A percentile compares a stretch with the other conserved stretches of the same genome.
phyloP scores from a whole-genome alignment of 2,888 invertebrate species.

The Sarcophaga variegata region DNA sequence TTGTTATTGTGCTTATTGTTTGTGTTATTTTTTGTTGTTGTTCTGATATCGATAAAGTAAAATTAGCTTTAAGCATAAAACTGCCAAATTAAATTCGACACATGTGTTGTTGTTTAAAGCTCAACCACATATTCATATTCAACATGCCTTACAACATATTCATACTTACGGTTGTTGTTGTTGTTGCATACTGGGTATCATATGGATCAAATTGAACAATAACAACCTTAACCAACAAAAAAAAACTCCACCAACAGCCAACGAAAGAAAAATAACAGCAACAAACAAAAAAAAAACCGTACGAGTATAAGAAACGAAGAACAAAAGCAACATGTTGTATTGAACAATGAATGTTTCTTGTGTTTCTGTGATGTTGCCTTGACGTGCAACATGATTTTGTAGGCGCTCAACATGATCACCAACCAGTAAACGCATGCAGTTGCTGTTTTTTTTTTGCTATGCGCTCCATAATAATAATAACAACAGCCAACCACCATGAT shows the following conservation, averaged over 20 bases:
- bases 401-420: slow-evolving; percentile 81
- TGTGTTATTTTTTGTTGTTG: not conserved
- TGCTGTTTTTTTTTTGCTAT: slow-evolving; percentile 9
- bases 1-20: slow-evolving; percentile 18
- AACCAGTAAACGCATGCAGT: slow-evolving; percentile 69
- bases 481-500: not conserved
- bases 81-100: slow-evolving; percentile 70
- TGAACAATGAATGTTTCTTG: slow-evolving; percentile 51
- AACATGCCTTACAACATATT: not conserved
- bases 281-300: not conserved
- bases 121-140: slow-evolving; percentile 34
- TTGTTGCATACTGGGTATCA: slow-evolving; percentile 39
- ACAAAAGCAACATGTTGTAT: slow-evolving; percentile 30
- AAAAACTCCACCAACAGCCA: slow-evolving; percentile 7
- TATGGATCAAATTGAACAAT: slow-evolving; percentile 54
- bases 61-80: slow-evolving; percentile 68
- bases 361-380: slow-evolving; percentile 66
- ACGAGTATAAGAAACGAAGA: not conserved
- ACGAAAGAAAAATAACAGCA: not conserved
- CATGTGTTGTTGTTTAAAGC: slow-evolving; percentile 66
- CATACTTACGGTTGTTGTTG: slow-evolving; percentile 1
- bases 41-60: slow-evolving; percentile 65
- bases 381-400: slow-evolving; percentile 82
- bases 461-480: no score
- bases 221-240: not conserved